A percentile compares a stretch with the other conserved stretches of the same genome.
These are phyloP conservation scores for Spodoptera littoralis DNA, from an alignment of 2,888 invertebrate species.

Conservation along the genomic window DNA sequence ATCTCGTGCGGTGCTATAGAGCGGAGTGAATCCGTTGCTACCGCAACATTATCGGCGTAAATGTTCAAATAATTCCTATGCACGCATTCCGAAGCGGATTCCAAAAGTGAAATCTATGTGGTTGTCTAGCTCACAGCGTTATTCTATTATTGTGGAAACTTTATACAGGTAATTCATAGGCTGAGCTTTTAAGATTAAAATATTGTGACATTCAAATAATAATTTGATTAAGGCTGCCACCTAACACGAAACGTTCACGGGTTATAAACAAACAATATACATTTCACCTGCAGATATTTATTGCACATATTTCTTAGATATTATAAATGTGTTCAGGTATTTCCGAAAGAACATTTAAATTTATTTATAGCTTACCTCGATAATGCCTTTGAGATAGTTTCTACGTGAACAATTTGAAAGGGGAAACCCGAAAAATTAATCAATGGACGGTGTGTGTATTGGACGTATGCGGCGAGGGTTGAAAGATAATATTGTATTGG, in stretches of 20 bases:
- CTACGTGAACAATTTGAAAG: constrained; percentile 43
- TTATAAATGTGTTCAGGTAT: constrained; percentile 47
- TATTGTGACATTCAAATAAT: constrained; percentile 33
- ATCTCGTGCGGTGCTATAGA: constrained; percentile 67
- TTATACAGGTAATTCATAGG: constrained; percentile 43
- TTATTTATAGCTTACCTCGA: constrained; percentile 45
- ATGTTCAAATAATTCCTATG: constrained; percentile 74
- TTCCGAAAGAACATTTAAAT: constrained; percentile 39
- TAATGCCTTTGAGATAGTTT: constrained; percentile 45
- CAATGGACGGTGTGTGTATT: constrained; percentile 49
- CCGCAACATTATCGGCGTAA: constrained; percentile 69
- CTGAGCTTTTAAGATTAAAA: constrained; percentile 23
- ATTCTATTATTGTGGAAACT: constrained; percentile 52
- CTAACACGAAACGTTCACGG: constrained; percentile 2
- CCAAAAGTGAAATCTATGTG: constrained; percentile 66
- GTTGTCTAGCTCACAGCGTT: constrained; percentile 47
- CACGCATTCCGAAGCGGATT: constrained; percentile 67
- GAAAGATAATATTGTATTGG: constrained; percentile 57
- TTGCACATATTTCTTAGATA: constrained; percentile 29
- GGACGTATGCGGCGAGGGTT: constrained; percentile 37
- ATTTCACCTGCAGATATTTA: constrained; percentile 36
- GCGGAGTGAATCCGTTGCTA: constrained; percentile 66
- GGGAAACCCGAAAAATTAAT: constrained; percentile 53
- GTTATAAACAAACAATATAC: constrained; percentile 22
- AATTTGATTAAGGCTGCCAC: constrained; percentile 23